phyloP scores from a whole-genome alignment of 2,797 vertebrate species.

The Hirundo rustica region DNA sequence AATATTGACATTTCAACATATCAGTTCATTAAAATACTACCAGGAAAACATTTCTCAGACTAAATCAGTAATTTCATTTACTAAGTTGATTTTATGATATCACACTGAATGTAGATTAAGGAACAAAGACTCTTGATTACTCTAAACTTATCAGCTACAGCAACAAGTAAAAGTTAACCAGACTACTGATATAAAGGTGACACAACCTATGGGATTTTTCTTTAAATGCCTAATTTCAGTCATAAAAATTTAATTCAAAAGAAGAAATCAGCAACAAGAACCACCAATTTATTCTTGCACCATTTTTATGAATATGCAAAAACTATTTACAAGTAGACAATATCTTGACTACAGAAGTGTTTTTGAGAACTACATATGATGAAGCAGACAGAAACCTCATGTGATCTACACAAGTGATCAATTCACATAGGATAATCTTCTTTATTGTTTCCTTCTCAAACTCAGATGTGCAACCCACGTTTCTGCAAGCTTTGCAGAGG shows the following conservation, averaged over 20 bases:
- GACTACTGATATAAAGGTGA: neutral
- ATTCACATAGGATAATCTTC: neutral
- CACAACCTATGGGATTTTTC: neutral
- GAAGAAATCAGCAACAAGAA: neutral
- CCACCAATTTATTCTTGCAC: neutral
- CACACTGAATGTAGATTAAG: neutral
- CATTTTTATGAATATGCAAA: neutral
- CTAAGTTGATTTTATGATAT: neutral
- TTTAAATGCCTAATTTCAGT: neutral
- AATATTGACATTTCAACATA: neutral
- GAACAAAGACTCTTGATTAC: neutral
- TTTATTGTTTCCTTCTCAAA: neutral
- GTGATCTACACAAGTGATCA: neutral
- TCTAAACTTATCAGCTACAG: neutral
- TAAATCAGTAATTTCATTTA: neutral
- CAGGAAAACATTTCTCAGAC: neutral
- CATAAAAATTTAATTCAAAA: neutral
- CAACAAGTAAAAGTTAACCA: neutral
- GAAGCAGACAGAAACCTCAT: neutral
- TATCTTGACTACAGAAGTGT: neutral
- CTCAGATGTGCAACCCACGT: neutral
- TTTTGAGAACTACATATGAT: neutral
- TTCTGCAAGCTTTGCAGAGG: neutral
- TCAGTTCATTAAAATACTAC: neutral
- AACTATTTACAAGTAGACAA: neutral